Base-by-base conservation (phyloP, 2,888 invertebrate genomes). In the Tenthredo livida region DNA sequence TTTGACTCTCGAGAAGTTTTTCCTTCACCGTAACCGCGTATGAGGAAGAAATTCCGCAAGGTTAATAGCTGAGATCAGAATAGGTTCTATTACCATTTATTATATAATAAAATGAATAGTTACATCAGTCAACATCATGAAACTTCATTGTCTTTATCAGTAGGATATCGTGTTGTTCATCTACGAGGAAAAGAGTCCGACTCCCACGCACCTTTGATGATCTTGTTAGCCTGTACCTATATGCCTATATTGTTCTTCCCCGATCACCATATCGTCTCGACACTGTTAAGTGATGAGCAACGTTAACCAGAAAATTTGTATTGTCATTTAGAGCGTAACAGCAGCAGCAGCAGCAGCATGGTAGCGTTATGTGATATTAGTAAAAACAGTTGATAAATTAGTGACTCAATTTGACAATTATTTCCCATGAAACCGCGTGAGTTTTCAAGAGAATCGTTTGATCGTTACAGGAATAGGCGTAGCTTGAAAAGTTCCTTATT, bases 391-490 rank as follows among this genome's bases (percentile, higher is more conserved):
- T 78, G 78, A 83, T 70, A 84, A 67, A 17, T 33, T 47, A 15
- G 47, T 78, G 65, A 50, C 21, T 75, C 78, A 37, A 75, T 67
- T 84, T 17, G 5, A 37, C 80, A 80, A 58, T 21, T 77, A 7
- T 82, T 87, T 88, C 85, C 43, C 75, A 70, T 50, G 88, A 90
- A 90, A 91, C 87, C 37, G 54, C 70, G 78, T 65, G 25, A 40
- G 37, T 85, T 89, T 90, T 91, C 88, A 43, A 82, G 86, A 84
- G 89, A 89, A 90, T 87, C 86, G 84, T 88, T 84, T 85, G 72
- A 80, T 88, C 89, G 88, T 89, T 86, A 90, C 88, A 89, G 78
- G 88, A 86, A 88, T 86, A 86, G 85, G 33, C 40, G 15, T 54
- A 37, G 37, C 70, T 72, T 15, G 43, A 10, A 47, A 15, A 47